Conservation (phyloP, 2,888 invertebrate species). For the Drosophila atripex region DNA sequence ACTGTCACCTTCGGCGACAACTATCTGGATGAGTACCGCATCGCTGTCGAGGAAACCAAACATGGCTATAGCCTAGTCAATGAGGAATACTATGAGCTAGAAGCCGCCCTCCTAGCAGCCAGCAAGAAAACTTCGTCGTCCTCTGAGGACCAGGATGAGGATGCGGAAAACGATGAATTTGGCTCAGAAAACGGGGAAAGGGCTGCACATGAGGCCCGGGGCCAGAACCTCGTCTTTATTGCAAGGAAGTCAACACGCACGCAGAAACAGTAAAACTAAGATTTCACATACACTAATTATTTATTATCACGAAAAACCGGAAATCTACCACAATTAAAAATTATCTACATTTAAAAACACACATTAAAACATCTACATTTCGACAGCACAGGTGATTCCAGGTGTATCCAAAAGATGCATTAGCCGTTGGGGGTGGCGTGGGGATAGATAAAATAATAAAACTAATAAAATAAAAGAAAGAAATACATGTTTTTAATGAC, state of each 20-base stretch:
- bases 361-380: no score
- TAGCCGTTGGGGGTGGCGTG: no score
- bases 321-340: background rate
- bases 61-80: conserved; percentile 78
- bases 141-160: conserved; percentile 34
- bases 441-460: no score
- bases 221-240: conserved; percentile 66
- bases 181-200: conserved; percentile 33
- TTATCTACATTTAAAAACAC: no score
- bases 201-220: conserved; percentile 52
- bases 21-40: conserved; percentile 81
- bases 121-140: conserved; percentile 24
- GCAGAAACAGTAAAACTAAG: conserved; percentile 22
- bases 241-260: conserved; percentile 54
- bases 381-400: no score
- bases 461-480: no score
- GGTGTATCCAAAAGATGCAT: no score
- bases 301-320: background rate
- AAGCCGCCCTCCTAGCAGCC: conserved; percentile 48
- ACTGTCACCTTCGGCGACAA: conserved; percentile 76
- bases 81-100: conserved; percentile 79
- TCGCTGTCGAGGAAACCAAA: conserved; percentile 74
- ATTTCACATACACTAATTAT: background rate
- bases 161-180: conserved; percentile 33
- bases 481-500: no score